phyloP scores from a whole-genome alignment of 2,113 vertebrate species.

The Stegastes partitus region DNA sequence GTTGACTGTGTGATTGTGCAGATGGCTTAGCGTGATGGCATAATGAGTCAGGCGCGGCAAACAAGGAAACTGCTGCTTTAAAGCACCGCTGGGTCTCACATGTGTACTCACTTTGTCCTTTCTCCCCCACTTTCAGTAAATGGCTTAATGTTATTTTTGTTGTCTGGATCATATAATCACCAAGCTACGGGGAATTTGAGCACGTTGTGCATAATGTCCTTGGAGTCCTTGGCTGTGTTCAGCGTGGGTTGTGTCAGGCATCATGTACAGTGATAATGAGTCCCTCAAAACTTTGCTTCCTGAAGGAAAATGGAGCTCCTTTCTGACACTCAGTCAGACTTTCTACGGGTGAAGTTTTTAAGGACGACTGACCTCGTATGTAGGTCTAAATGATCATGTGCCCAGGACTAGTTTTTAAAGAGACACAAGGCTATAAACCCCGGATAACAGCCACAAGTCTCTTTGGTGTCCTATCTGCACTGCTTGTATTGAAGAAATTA shows the following conservation, averaged over 20 bases:
- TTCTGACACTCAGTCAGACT: constrained; percentile 7
- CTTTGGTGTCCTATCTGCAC: constrained; percentile 37
- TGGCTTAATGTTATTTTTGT: constrained; percentile 51
- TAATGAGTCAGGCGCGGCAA: constrained; percentile 24
- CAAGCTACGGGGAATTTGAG: constrained; percentile 43
- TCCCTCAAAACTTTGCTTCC: constrained; percentile 6
- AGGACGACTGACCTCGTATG: constrained; percentile 28
- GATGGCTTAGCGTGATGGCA: constrained; percentile 8
- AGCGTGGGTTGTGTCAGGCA: constrained; percentile 34
- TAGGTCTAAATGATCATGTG: constrained; percentile 35
- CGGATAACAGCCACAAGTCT: constrained; percentile 48
- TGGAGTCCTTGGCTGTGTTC: constrained; percentile 31
- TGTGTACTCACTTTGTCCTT: neutral
- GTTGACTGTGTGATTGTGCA: constrained; percentile 9
- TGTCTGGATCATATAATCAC: constrained; percentile 53
- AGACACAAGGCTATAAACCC: constrained; percentile 28
- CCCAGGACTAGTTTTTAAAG: constrained; percentile 34
- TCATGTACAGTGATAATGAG: neutral
- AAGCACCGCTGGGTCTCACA: constrained; percentile 11
- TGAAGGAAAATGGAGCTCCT: neutral
- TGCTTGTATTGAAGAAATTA: constrained; percentile 49
- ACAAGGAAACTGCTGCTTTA: constrained; percentile 36
- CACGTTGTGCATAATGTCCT: constrained; percentile 48
- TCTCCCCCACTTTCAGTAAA: constrained; percentile 1
- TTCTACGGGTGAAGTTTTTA: neutral